A percentile compares a stretch with the other conserved stretches of the same genome.
Evolutionary conservation across 53 echinoderm and acorn worm genomes (phyloP).

Genomic region (Holothuria scabra): DNA sequence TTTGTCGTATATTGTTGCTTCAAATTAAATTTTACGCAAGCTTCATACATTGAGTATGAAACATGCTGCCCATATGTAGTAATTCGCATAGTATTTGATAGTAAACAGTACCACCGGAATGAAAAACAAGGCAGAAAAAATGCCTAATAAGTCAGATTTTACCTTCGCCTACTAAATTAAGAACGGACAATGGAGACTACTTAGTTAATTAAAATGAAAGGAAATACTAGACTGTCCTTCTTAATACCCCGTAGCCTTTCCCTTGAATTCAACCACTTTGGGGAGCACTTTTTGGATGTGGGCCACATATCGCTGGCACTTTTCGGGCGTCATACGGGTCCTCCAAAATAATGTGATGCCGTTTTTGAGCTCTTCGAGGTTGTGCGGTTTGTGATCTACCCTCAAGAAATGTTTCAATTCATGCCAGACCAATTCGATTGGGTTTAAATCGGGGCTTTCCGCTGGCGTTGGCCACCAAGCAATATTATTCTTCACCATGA

Average conservation of each 20-base stretch:
- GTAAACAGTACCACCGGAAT: too few species aligned
- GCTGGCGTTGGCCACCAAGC: constrained; percentile 43
- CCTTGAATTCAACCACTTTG: not conserved
- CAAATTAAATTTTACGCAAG: too few species aligned
- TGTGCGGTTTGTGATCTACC: constrained; percentile 38
- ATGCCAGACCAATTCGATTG: constrained; percentile 48
- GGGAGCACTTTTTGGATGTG: constrained; percentile 38
- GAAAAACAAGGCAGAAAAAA: too few species aligned
- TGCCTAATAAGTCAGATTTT: too few species aligned
- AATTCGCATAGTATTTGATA: too few species aligned
- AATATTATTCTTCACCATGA: constrained; percentile 29
- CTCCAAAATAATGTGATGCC: constrained; percentile 38
- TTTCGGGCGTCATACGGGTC: not conserved
- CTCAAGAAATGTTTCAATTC: constrained; percentile 39
- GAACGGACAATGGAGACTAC: too few species aligned
- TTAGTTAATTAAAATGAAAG: not conserved
- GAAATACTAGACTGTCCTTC: not conserved
- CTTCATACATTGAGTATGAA: too few species aligned
- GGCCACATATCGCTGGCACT: constrained; percentile 20
- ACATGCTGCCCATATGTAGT: too few species aligned
- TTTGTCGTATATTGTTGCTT: too few species aligned
- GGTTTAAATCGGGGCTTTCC: constrained; percentile 51
- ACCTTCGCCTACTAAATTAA: too few species aligned
- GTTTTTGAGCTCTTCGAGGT: constrained; percentile 13
- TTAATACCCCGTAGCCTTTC: constrained; percentile 20